These are phyloP conservation scores for Holothuria glaberrima DNA, from an alignment of 35 echinoderm and acorn worm species.

Conservation along the genomic window DNA sequence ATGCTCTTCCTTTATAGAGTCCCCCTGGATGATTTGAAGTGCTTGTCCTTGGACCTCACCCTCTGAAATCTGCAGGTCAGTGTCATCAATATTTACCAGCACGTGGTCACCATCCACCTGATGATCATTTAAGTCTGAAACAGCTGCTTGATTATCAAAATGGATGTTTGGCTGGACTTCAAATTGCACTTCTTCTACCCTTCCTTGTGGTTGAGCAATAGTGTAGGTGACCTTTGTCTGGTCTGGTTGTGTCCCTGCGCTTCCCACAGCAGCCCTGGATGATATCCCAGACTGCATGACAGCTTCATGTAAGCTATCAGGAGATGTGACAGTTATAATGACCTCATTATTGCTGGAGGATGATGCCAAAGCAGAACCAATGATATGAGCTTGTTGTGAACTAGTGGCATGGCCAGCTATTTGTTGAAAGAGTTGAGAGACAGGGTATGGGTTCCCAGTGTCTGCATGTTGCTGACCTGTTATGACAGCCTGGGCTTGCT, in stretches of 20 bases:
- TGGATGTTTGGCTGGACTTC: conserved; percentile 18
- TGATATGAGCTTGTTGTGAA: conserved; percentile 18
- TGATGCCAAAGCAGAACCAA: conserved; percentile 19
- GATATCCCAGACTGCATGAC: conserved; percentile 35
- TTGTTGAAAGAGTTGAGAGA: conserved; percentile 49
- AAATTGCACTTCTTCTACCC: conserved; percentile 25
- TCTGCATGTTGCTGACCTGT: conserved; percentile 40
- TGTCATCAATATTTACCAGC: conserved; percentile 19
- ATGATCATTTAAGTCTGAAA: neutral
- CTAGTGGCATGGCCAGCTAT: conserved; percentile 45
- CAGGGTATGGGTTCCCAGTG: conserved; percentile 41
- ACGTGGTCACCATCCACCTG: conserved; percentile 30
- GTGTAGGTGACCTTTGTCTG: conserved; percentile 44
- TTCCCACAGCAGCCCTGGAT: neutral
- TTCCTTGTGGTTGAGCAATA: neutral
- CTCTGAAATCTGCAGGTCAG: conserved; percentile 4
- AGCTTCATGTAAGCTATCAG: conserved; percentile 38
- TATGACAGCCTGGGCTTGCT: conserved; percentile 34
- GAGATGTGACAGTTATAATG: conserved; percentile 40
- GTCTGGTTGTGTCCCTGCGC: neutral
- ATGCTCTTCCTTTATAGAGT: neutral
- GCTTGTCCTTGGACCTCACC: neutral
- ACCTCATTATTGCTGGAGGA: conserved; percentile 1
- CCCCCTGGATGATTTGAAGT: conserved; percentile 35
- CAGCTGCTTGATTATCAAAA: conserved; percentile 31